A percentile compares a stretch with the other conserved stretches of the same genome.
Conservation (phyloP, 2,797 vertebrate genomes). For the Gymnothorax reevesii region DNA sequence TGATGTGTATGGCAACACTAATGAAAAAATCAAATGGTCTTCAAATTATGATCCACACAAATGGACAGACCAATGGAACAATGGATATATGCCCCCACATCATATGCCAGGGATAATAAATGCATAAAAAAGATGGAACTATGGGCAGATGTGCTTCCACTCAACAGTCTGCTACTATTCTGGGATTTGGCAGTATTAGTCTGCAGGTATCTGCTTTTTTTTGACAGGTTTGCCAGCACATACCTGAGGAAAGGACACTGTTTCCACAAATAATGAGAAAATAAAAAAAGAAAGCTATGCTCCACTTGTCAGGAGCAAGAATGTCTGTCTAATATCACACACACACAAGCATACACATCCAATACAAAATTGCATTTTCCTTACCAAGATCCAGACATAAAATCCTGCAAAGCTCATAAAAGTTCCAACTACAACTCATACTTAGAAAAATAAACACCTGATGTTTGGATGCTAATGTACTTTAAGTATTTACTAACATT, state of each 20-base stretch:
- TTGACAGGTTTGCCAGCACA: slow-evolving; percentile 1
- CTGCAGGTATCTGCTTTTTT: background rate
- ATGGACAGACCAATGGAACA: too few species aligned
- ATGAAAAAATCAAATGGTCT: too few species aligned
- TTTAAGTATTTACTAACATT: background rate
- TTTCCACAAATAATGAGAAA: slow-evolving; percentile 20
- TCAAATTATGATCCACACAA: too few species aligned
- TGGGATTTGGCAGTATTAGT: background rate
- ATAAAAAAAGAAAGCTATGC: slow-evolving; percentile 1
- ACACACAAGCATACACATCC: background rate
- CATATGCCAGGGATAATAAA: background rate
- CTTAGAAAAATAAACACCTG: background rate
- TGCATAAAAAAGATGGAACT: background rate
- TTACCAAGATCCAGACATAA: background rate
- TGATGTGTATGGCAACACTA: too few species aligned
- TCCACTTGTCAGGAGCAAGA: background rate
- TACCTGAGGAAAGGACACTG: slow-evolving; percentile 1
- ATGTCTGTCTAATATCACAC: background rate
- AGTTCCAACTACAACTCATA: background rate
- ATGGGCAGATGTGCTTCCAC: background rate
- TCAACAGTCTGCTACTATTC: slow-evolving; percentile 7
- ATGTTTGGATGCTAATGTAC: background rate
- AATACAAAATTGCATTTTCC: background rate
- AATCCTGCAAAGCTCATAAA: too few species aligned
- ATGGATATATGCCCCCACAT: too few species aligned